A percentile compares a stretch with the other conserved stretches of the same genome.
phyloP scores from a whole-genome alignment of 1,140 invertebrate genomes.

The Eulimnadia texana region DNA sequence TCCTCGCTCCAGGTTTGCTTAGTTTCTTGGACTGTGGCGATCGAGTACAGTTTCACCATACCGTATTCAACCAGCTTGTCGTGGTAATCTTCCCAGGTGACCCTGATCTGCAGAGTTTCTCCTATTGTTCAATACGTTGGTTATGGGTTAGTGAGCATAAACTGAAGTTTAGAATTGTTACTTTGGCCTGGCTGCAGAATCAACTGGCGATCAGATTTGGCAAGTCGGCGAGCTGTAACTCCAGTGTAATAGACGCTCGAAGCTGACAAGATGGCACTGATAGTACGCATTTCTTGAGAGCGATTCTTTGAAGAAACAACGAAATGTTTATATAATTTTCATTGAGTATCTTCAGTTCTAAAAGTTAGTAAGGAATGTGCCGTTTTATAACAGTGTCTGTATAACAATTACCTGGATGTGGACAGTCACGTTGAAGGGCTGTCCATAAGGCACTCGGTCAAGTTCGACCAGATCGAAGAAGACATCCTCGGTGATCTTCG shows the following conservation, averaged over 20 bases:
- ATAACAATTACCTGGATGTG: constrained; percentile 38
- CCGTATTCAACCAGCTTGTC: constrained; percentile 57
- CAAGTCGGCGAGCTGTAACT: constrained; percentile 35
- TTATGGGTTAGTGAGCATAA: too few species aligned
- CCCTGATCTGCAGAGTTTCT: constrained; percentile 41
- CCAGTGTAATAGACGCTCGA: constrained; percentile 61
- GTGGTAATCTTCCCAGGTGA: constrained; percentile 47
- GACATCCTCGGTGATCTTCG: constrained; percentile 37
- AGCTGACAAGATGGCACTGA: constrained; percentile 46
- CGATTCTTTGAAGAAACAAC: constrained; percentile 35
- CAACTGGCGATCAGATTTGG: constrained; percentile 11
- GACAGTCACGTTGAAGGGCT: constrained; percentile 48
- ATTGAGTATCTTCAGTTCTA: too few species aligned
- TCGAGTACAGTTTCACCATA: constrained; percentile 53
- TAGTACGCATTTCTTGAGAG: constrained; percentile 40
- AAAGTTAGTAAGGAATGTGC: too few species aligned
- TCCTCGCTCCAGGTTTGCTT: constrained; percentile 57
- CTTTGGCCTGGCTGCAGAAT: not conserved
- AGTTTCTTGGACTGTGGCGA: constrained; percentile 52
- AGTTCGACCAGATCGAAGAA: constrained; percentile 50
- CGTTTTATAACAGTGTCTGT: not conserved
- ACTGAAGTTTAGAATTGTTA: not conserved
- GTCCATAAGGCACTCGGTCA: constrained; percentile 50
- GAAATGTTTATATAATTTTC: too few species aligned
- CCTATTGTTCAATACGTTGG: constrained; percentile 22